A percentile compares a stretch with the other conserved stretches of the same genome.
Conservation (phyloP, 2,888 invertebrate species). For the Eristalinus sepulchralis region DNA sequence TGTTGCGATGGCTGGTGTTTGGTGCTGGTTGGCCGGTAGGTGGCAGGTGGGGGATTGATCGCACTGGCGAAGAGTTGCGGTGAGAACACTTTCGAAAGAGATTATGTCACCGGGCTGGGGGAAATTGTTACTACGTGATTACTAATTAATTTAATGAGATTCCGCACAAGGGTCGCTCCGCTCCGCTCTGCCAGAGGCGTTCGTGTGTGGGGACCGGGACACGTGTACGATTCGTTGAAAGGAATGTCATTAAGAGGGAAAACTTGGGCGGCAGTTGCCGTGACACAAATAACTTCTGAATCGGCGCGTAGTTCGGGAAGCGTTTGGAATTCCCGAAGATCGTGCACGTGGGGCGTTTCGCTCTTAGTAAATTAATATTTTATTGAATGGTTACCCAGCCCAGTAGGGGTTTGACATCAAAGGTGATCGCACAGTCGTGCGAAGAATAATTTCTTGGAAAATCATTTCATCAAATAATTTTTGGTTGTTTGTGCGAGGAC, state of each 20-base stretch:
- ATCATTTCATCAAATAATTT: neutral
- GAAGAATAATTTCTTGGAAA: neutral
- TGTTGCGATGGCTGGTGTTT: neutral
- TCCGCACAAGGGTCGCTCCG: neutral
- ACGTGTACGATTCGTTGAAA: neutral
- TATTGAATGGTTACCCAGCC: neutral
- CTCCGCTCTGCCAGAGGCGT: neutral
- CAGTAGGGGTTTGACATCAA: neutral
- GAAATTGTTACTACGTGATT: constrained; percentile 21
- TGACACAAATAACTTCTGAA: neutral
- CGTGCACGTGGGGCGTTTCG: neutral
- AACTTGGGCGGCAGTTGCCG: neutral
- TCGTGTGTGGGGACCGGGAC: neutral
- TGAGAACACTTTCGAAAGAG: neutral
- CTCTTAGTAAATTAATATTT: neutral
- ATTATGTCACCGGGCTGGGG: neutral
- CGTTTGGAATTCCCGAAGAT: neutral
- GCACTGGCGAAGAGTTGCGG: constrained; percentile 17
- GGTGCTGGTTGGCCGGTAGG: neutral
- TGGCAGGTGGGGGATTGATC: neutral
- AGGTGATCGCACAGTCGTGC: neutral
- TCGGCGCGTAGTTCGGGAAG: neutral
- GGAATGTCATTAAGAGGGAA: neutral
- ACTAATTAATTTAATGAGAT: constrained; percentile 42
- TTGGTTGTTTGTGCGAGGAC: neutral